A percentile compares a stretch with the other conserved stretches of the same genome.
phyloP scores from a whole-genome alignment of 1,140 invertebrate species.

The Rhopalosiphum maidis region DNA sequence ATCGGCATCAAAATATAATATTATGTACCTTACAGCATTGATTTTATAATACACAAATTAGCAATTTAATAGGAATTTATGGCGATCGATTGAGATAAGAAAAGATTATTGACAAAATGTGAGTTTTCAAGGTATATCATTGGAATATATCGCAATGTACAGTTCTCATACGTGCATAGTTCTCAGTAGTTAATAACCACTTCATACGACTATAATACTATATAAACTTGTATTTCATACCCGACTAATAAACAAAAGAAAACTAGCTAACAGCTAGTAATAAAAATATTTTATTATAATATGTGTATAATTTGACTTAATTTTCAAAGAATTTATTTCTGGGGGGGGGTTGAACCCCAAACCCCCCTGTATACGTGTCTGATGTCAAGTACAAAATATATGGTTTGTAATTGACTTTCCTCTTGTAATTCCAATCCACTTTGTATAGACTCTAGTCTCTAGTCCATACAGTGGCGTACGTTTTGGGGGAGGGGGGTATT shows the following conservation, averaged over 20 bases:
- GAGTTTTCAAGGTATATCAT: background rate
- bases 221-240: constrained; percentile 22
- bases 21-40: no score
- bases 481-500: no score
- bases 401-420: no score
- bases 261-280: background rate
- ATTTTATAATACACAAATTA: background rate
- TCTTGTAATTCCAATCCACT: no score
- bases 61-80: background rate
- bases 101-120: background rate
- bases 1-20: constrained; percentile 6
- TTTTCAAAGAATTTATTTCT: no score
- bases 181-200: background rate
- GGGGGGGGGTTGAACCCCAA: no score
- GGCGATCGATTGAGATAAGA: constrained; percentile 1
- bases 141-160: background rate
- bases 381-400: no score
- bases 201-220: background rate
- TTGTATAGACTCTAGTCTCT: no score
- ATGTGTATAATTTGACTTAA: no score
- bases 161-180: background rate
- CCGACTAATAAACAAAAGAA: background rate
- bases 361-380: no score
- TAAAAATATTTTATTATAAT: constrained; percentile 13
- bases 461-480: no score